phyloP scores from a whole-genome alignment of 30 jellyfish, hydroid and myxozoan genomes.

The Cassiopea xamachana region DNA sequence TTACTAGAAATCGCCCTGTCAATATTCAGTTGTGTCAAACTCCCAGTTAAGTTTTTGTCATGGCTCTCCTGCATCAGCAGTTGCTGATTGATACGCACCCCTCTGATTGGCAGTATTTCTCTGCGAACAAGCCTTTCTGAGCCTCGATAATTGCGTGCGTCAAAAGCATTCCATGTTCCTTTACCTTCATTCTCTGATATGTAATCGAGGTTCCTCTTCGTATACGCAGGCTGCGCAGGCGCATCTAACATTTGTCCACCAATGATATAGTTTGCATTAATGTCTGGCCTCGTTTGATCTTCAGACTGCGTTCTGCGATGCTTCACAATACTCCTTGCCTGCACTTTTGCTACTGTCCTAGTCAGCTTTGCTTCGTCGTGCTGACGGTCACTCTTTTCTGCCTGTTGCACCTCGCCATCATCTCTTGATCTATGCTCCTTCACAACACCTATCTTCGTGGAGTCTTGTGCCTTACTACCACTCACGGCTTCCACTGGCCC shows the following conservation, averaged over 20 bases:
- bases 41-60: constrained; percentile 12
- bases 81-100: constrained; percentile 4
- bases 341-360: background rate
- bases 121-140: constrained; percentile 27
- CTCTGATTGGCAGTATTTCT: constrained; percentile 7
- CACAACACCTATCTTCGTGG: background rate
- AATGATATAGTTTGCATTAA: background rate
- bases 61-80: constrained; percentile 9
- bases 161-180: constrained; percentile 25
- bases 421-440: background rate
- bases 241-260: background rate
- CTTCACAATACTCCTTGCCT: background rate
- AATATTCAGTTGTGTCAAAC: constrained; percentile 62
- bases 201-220: constrained; percentile 15
- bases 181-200: constrained; percentile 28
- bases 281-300: constrained; percentile 4
- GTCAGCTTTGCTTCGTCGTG: background rate
- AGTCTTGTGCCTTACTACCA: background rate
- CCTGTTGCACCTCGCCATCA: constrained; percentile 17
- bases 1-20: constrained; percentile 68
- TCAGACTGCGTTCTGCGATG: constrained; percentile 58
- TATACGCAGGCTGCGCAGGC: background rate
- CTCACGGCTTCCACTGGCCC: background rate
- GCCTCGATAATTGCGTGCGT: constrained; percentile 12
- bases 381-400: constrained; percentile 27